Conservation (phyloP, 2,113 vertebrate genomes). For the Chamaea fasciata region DNA sequence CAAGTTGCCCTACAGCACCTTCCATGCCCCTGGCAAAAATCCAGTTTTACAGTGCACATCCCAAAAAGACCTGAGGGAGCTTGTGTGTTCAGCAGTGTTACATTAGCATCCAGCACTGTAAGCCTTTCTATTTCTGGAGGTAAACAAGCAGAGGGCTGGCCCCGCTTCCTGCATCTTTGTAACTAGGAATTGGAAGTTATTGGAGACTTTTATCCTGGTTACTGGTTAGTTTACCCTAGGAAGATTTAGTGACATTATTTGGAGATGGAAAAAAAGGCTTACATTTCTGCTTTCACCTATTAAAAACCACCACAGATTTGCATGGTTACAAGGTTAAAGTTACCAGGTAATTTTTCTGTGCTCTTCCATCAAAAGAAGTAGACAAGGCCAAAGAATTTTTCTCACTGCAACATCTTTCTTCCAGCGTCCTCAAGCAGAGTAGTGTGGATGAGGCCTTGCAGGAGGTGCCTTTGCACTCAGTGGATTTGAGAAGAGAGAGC, state of each 20-base stretch:
- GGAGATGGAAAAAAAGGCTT: background rate
- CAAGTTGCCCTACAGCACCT: background rate
- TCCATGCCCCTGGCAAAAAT: background rate
- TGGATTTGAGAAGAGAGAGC: background rate
- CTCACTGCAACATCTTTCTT: background rate
- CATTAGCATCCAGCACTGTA: background rate
- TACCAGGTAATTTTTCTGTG: background rate
- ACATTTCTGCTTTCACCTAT: background rate
- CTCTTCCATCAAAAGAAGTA: background rate
- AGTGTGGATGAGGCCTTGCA: background rate
- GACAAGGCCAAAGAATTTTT: background rate
- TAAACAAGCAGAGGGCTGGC: background rate
- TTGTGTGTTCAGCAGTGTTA: background rate
- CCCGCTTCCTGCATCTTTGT: background rate
- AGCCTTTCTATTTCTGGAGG: background rate
- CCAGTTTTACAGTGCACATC: background rate
- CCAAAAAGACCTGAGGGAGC: background rate
- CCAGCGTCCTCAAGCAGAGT: background rate
- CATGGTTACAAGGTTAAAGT: background rate
- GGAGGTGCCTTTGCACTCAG: background rate
- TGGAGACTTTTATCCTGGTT: background rate
- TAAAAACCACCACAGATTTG: background rate
- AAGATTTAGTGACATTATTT: background rate
- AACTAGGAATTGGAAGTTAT: background rate
- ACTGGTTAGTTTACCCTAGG: background rate